These are phyloP conservation scores for Serripes groenlandicus DNA, from an alignment of 2,888 invertebrate genomes.

Conservation along the genomic window DNA sequence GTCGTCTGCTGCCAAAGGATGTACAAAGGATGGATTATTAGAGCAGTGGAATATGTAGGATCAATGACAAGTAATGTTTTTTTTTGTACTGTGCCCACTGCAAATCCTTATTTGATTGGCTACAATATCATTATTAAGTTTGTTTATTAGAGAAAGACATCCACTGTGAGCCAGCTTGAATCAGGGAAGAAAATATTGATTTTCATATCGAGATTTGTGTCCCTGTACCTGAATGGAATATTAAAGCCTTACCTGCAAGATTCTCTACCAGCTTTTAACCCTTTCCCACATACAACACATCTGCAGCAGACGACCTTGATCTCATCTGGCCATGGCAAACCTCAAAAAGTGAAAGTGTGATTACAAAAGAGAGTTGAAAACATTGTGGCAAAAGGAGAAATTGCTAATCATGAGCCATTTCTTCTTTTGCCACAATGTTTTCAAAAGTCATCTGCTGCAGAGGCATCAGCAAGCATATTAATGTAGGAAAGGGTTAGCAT, in stretches of 20 bases:
- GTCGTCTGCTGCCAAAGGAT: too few relatives aligned
- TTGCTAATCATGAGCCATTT: background rate
- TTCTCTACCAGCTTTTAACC: background rate
- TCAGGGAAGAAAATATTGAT: slow-evolving; percentile 13
- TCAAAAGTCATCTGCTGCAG: background rate
- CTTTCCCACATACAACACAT: background rate
- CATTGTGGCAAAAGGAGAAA: slow-evolving; percentile 2
- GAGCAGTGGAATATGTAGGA: too few relatives aligned
- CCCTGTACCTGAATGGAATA: slow-evolving; percentile 9
- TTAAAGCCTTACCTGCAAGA: slow-evolving; percentile 14
- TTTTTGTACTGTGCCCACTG: background rate
- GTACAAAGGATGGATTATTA: too few relatives aligned
- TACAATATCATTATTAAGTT: slow-evolving; percentile 19
- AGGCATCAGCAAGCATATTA: too few relatives aligned
- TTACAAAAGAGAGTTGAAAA: background rate
- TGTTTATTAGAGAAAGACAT: slow-evolving; percentile 17
- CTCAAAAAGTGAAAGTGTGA: too few relatives aligned
- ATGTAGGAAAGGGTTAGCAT: too few relatives aligned
- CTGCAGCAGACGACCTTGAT: background rate
- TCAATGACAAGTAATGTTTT: background rate
- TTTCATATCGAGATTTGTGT: slow-evolving; percentile 4
- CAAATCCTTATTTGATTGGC: slow-evolving; percentile 27
- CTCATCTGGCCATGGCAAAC: too few relatives aligned
- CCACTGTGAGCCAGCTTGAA: background rate
- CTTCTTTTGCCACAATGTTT: background rate